Percentiles rank a stretch among this genome's conserved stretches.
phyloP scores from a whole-genome alignment of 2,113 vertebrate genomes.

The Dermatemys mawii region DNA sequence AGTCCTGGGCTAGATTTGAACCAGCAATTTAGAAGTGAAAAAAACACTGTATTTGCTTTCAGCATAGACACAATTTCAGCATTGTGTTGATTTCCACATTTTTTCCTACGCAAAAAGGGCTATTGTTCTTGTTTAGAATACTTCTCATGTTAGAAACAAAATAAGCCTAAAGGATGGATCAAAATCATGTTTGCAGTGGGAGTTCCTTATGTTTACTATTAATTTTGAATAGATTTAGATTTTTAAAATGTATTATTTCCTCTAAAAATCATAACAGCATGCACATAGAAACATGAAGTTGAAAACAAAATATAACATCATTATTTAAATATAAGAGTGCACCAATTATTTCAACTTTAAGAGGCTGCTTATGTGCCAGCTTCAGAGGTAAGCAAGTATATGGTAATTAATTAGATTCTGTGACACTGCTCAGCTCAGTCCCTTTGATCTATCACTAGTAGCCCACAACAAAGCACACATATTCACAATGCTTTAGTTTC shows the following conservation, averaged over 20 bases:
- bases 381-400: constrained; percentile 49
- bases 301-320: background rate
- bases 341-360: constrained; percentile 46
- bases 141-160: background rate
- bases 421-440: constrained; percentile 11
- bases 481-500: constrained; percentile 63
- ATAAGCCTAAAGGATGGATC: background rate
- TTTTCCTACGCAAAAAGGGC: background rate
- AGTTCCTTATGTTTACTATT: background rate
- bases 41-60: background rate
- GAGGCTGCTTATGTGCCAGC: constrained; percentile 20
- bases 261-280: background rate
- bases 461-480: constrained; percentile 64
- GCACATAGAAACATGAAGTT: background rate
- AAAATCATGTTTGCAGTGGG: background rate
- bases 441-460: constrained; percentile 46
- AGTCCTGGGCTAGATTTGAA: background rate
- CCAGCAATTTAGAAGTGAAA: background rate
- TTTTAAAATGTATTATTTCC: background rate
- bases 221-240: background rate
- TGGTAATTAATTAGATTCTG: constrained; percentile 46
- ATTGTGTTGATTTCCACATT: background rate
- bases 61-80: background rate
- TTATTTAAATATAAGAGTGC: background rate
- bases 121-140: background rate